Conservation (phyloP, 1,140 invertebrate species). For the Reticulitermes speratus region DNA sequence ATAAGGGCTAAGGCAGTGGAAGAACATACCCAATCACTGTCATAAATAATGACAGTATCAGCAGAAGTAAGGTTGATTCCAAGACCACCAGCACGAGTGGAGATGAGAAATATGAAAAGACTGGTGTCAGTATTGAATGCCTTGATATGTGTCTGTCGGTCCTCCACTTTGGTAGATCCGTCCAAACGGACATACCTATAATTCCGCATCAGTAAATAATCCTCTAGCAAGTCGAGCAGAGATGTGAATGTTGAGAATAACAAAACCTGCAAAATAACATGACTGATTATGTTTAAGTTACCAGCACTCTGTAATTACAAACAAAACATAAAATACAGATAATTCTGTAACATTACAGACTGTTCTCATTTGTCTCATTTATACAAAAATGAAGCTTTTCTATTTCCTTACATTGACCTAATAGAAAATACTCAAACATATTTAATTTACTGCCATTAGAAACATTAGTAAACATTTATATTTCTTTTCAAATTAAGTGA, state of each 20-base stretch:
- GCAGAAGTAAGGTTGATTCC: constrained; percentile 73
- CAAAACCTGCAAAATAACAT: constrained; percentile 50
- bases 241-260: constrained; percentile 71
- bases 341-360: background rate
- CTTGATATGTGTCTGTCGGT: constrained; percentile 49
- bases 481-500: no score
- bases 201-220: constrained; percentile 58
- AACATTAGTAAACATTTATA: no score
- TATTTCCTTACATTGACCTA: no score
- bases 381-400: no score
- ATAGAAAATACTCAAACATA: no score
- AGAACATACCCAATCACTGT: constrained; percentile 64
- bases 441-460: no score
- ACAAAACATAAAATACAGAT: background rate
- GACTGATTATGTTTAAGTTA: background rate
- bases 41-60: constrained; percentile 77
- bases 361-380: background rate
- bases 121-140: constrained; percentile 55
- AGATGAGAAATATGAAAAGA: constrained; percentile 61
- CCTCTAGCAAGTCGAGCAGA: constrained; percentile 69
- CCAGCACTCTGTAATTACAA: background rate
- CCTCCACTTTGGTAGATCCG: constrained; percentile 51
- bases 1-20: no score
- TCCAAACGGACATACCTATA: constrained; percentile 64
- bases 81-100: constrained; percentile 64